Evolutionary conservation across 2,888 invertebrate species (phyloP), one percentile per base, ranked within the genome.

Genomic region (Gastrophysa polygoni): DNA sequence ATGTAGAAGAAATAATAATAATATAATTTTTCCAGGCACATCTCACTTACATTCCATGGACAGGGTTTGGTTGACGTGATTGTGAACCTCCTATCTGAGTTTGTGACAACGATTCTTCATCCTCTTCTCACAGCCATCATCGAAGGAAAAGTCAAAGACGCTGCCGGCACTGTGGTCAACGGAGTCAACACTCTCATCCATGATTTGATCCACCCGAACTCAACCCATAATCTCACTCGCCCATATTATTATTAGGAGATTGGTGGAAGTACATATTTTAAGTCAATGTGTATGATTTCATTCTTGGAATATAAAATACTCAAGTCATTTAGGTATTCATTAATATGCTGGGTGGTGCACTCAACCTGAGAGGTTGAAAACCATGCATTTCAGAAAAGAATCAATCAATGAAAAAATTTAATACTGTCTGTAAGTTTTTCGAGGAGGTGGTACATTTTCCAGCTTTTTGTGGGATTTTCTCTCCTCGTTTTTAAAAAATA

Each of bases 41-140:
- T 66, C 2, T 47, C 55, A n/a, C 24, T 66, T 48, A 55, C 43
- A 2, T 56, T 58, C 18, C 47, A 63, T 21, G 68, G 66, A 29
- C 48, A 64, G 5, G 58, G 62, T 28, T 10, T 65, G 32, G 38
- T 66, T 5, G 71, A 69, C 34, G 2, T 57, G 1, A 63, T 69
- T n/a, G 14, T 68, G 7, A 63, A 66, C 44, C 51, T 68, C 28
- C 47, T 71, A n/a, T 67, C 66, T 5, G 59, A 69, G 28, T 64
- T 71, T 8, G 44, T 67, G 11, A 66, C 68, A 1, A 55, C 63
- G 11, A 49, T 70, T 10, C 49, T 70, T 6, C 67, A 70, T 47
- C 70, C 70, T 7, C 4, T 70, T 8, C 32, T 70, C 8, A 59
- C 55, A 17, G 44, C 46, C n/a, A 18, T 63, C 8, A 68, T 70